phyloP scores from a whole-genome alignment of 2,113 vertebrate species.

The Meleagris gallopavo region DNA sequence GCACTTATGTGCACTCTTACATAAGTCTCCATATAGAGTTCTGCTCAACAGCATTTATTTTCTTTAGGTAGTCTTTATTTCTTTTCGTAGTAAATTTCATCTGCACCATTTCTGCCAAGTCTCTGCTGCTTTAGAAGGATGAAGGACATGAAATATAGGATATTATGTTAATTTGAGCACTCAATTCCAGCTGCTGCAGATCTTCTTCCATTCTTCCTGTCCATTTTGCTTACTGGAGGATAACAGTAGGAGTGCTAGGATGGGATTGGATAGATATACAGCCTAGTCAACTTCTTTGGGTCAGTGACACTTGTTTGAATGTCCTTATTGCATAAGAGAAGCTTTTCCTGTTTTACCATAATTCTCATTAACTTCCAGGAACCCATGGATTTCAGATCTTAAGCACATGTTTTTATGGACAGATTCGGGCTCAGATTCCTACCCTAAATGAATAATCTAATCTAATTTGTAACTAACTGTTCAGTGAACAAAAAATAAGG shows the following conservation, averaged over 20 bases:
- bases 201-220: not conserved
- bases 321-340: not conserved
- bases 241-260: accelerated
- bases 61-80: not conserved
- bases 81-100: not conserved
- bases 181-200: not conserved
- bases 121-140: not conserved
- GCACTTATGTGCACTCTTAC: not conserved
- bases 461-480: not conserved
- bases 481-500: not conserved
- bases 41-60: not conserved
- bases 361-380: not conserved
- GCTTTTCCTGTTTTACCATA: not conserved
- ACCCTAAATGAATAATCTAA: not conserved
- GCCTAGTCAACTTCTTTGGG: not conserved
- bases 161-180: not conserved
- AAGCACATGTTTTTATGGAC: not conserved
- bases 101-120: not conserved
- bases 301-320: not conserved
- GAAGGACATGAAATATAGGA: not conserved
- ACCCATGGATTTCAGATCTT: not conserved
- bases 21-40: accelerated
- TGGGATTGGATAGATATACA: not conserved
- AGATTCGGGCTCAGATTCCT: not conserved
- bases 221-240: not conserved